Percentiles rank a stretch among this genome's conserved stretches.
Evolutionary conservation across 2,797 vertebrate genomes (phyloP).

Genomic region (Sebastes trivittatus): DNA sequence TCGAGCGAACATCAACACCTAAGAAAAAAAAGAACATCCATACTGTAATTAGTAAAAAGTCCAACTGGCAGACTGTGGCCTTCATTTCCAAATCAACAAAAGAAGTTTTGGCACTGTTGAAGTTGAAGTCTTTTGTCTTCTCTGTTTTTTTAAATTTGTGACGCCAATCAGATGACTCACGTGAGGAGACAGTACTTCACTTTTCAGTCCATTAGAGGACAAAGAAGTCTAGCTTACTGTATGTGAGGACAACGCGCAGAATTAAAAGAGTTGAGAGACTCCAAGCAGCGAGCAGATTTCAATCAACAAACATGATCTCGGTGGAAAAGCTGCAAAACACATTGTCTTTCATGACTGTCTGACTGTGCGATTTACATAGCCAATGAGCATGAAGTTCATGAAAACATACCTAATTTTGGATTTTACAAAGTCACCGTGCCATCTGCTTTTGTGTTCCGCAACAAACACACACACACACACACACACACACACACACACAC

Average conservation of each 20-base stretch:
- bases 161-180: background rate
- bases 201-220: background rate
- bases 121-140: no score
- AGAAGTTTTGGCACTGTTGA: background rate
- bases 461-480: conserved; percentile 33
- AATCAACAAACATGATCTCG: conserved; percentile 61
- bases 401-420: conserved; percentile 79
- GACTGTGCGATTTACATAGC: conserved; percentile 74
- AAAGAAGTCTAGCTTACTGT: background rate
- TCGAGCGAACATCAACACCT: background rate
- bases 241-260: background rate
- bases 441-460: conserved; percentile 76
- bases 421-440: conserved; percentile 78
- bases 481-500: no score
- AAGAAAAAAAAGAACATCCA: background rate
- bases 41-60: background rate
- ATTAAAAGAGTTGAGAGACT: conserved; percentile 25
- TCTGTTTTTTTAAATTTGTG: background rate
- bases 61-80: background rate
- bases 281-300: conserved; percentile 55
- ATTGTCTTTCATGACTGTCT: conserved; percentile 71
- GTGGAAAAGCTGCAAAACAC: conserved; percentile 61
- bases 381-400: conserved; percentile 81
- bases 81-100: conserved; percentile 21
- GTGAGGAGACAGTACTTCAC: background rate